A percentile compares a stretch with the other conserved stretches of the same genome.
Conservation (phyloP, 2,888 invertebrate genomes). For the Ochropleura plecta region DNA sequence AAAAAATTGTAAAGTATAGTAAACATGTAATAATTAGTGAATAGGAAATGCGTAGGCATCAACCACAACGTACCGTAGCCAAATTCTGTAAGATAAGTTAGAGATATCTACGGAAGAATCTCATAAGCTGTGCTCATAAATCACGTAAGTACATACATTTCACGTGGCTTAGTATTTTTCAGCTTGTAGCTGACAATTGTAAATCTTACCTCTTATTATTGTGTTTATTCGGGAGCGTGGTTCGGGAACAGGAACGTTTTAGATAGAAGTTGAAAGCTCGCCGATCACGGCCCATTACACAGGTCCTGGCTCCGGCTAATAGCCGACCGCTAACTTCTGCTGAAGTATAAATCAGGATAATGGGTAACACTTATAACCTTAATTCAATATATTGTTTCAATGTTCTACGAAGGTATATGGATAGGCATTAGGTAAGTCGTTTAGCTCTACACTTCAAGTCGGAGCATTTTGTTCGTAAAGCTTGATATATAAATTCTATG, state of each 20-base stretch:
- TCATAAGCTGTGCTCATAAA: constrained; percentile 66
- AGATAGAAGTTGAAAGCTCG: constrained; percentile 70
- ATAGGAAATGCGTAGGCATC: constrained; percentile 60
- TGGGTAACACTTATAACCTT: constrained; percentile 66
- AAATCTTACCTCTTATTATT: constrained; percentile 52
- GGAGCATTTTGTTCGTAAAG: constrained; percentile 10
- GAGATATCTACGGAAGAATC: constrained; percentile 61
- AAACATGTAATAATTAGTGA: constrained; percentile 33
- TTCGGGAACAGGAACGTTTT: constrained; percentile 38
- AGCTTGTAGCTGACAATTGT: constrained; percentile 51
- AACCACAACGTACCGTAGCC: constrained; percentile 49
- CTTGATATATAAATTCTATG: not conserved
- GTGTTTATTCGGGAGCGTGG: constrained; percentile 51
- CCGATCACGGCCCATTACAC: constrained; percentile 74
- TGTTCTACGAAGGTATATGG: constrained; percentile 31
- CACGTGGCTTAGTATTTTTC: constrained; percentile 58
- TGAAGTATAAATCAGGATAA: constrained; percentile 72
- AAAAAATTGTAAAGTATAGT: constrained; percentile 34
- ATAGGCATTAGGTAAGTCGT: constrained; percentile 29
- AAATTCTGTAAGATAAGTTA: constrained; percentile 62
- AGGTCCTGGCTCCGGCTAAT: constrained; percentile 72
- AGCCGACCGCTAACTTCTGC: constrained; percentile 72
- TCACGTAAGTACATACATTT: constrained; percentile 56
- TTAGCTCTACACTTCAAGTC: constrained; percentile 35
- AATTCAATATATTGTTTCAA: constrained; percentile 64